These are phyloP conservation scores for Aricia artaxerxes DNA, from an alignment of 2,888 invertebrate genomes.

Conservation along the genomic window DNA sequence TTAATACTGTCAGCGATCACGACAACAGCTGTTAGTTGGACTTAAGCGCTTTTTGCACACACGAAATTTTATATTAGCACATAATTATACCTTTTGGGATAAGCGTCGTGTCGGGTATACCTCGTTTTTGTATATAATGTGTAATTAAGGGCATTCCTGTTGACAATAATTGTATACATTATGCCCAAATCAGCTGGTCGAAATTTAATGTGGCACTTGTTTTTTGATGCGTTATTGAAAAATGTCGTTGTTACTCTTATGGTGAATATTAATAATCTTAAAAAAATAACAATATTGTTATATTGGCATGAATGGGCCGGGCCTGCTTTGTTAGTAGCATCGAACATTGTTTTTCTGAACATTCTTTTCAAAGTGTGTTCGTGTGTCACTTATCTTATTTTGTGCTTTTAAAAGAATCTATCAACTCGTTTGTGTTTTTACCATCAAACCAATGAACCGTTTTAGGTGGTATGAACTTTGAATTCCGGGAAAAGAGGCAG, in stretches of 20 bases:
- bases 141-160: slow-evolving; percentile 6
- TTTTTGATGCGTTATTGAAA: background rate
- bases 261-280: background rate
- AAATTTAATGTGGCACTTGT: background rate
- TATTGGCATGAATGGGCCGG: background rate
- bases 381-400: too few relatives aligned
- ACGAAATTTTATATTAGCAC: slow-evolving; percentile 18
- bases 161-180: slow-evolving; percentile 19
- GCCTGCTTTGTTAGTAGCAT: too few relatives aligned
- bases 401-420: too few relatives aligned
- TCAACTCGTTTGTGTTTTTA: too few relatives aligned
- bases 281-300: background rate
- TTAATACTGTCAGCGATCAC: slow-evolving; percentile 9
- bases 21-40: background rate
- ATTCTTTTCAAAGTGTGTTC: too few relatives aligned
- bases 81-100: slow-evolving; percentile 2
- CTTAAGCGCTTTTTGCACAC: slow-evolving; percentile 5
- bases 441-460: too few relatives aligned
- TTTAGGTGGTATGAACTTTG: background rate
- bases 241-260: background rate
- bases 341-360: too few relatives aligned
- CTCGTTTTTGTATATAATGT: background rate
- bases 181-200: background rate
- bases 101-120: background rate
- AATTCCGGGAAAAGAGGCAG: background rate